Base-by-base conservation (phyloP, 2,797 vertebrate species). In the Apogon talboti region DNA sequence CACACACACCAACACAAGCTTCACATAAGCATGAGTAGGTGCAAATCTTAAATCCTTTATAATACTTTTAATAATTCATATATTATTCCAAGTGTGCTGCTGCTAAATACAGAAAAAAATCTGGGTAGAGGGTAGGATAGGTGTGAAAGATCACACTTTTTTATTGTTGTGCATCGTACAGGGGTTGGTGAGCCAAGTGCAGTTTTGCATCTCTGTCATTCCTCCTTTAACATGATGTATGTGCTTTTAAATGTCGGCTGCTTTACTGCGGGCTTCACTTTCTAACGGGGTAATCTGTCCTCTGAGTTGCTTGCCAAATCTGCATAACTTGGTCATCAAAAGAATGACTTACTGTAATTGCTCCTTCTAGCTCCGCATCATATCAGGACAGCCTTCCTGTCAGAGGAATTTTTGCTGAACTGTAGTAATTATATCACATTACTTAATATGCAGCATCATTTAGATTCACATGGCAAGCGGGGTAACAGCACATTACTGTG, bases 231-330 rank as follows among this genome's bases (percentile, higher is more conserved):
- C 12, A 14, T 80, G 76, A 75, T 76, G 47, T 72, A 77, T 72
- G 50, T 19, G 58, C 64, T 85, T 58, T 60, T 70, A 86, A 84
- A 84, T 74, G 72, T 76, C 24, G 43, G 28, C 60, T 71, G 58
- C 63, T 74, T 68, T 62, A 77, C 44, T 66, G 57, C 66, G 11
- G 51, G 33, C 44, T 70, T 56, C 42, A 57, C 14, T 65, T 64
- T 28, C 47, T 62, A 60, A 58, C 65, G 44, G 68, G 63, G 50
- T 42, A 38, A 71, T 76, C 59, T 72, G 55, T 76, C 57, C 16
- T 73, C 46, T 45, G 30, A 44, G 63, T 55, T 43, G n/a, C 63
- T 61, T 80, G 67, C 64, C 74, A 79, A 54, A 74, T 84, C 64
- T 79, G 33, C 66, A 69, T 74, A 76, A 65, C 55, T 64, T n/a